Evolutionary conservation across 2,797 vertebrate genomes (phyloP), one percentile per base, ranked within the genome.

Genomic region (Phylloscopus collybita): DNA sequence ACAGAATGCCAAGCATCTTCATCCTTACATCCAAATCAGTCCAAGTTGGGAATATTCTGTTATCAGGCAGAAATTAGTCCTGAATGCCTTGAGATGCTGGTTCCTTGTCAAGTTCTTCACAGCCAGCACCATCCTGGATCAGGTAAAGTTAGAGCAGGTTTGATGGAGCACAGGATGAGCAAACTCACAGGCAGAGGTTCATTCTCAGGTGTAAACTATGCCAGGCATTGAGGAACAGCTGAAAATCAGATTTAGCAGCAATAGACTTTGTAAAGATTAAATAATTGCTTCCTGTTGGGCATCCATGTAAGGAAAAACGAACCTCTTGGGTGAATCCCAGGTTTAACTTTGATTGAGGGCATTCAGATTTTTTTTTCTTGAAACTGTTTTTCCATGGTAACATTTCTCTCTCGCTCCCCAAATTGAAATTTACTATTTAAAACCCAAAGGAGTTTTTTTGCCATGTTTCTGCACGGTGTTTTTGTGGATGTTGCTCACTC

Each of bases 391-490:
- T 45, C 50, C 4, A 4, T 34, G 25, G 25, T 56, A 32, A 30
- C 15, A 7, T 10, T 69, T 50, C 26, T 74, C 2, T 80, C 10
- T 51, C 26, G 9, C 25, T 53, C 19, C 91, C 34, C 29, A 42
- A 23, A n/a, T 32, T 49, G 19, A 71, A 74, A 26, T 6, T 13
- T 61, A 3, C 22, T 32, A 1, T 47, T 78, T 57, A 54, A 79
- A 75, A 81, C 36, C 30, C 30, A 1, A 9, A 62, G 70, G 30
- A 69, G 50, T 3, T 81, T 38, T 76, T 80, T 65, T 60, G 45
- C 53, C 0, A 0, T 23, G 49, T 7, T 70, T 65, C 13, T 75
- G 8, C 16, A 7, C 2, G 1, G 27, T 19, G 4, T 8, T 54
- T 60, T 72, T 78, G 61, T 71, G n/a, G 34, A 34, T 12, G 1